Base-by-base conservation (phyloP, 2,888 invertebrate genomes). In the Tipula unca region DNA sequence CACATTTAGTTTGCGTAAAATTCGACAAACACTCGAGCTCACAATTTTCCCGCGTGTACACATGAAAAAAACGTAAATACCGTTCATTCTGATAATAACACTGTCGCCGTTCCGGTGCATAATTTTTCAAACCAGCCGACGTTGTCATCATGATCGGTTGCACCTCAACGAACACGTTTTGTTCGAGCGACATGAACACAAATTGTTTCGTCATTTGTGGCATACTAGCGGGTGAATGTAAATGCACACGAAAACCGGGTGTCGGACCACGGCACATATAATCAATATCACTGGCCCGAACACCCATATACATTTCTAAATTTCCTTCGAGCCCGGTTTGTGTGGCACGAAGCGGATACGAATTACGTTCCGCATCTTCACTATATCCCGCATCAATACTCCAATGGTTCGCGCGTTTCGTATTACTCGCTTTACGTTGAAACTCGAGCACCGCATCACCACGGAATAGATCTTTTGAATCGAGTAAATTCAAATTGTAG, bases 261-360 rank as follows among this genome's bases (percentile, higher is more conserved):
- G 95, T 94, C 0, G 95, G 94, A 0, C 95, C 95, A 86, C 93
- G 92, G 88, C 95, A 95, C 85, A 95, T 90, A 88, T 94, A 94
- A 88, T 95, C 95, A 86, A 94, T 90, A 88, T 95, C 94, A 10
- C 91, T 88, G 86, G 92, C 91, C 86, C 92, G 92, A 0, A 94
- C 93, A 87, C 92, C 92, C 87, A 95, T 89, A 29, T 94, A 90
- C 87, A 95, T 90, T 85, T 93, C 93, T 17, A 95, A 89, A 0
- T 95, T 95, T 32, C 94, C 93, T 88, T 93, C 92, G 3, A 93
- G 92, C 0, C 95, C 95, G n/a, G 94, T 93, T 0, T 93, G 93
- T 90, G 93, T 88, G 3, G 95, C 95, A 88, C 95, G 91, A 87
- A 93, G 92, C 0, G 95, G 95, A 89, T 94, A 95, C 0, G 94